These are phyloP conservation scores for Dendrocincla tyrannina DNA, from an alignment of 2,797 vertebrate genomes.

Conservation along the genomic window DNA sequence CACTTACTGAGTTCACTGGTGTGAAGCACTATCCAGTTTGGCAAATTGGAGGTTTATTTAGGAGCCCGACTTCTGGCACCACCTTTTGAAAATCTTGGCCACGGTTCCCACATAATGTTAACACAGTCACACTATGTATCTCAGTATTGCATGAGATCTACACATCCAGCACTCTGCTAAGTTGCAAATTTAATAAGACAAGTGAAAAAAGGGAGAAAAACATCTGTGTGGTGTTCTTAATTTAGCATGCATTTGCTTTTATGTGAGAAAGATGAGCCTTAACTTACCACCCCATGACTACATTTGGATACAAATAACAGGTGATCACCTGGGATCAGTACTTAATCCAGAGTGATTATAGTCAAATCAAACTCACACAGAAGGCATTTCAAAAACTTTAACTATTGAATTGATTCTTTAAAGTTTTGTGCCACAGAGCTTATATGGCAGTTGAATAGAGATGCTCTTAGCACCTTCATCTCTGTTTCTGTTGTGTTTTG, in stretches of 20 bases:
- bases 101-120: not conserved
- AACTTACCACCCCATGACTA: not conserved
- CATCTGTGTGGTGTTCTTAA: not conserved
- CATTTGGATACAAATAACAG: not conserved
- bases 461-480: not conserved
- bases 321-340: not conserved
- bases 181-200: constrained; percentile 45
- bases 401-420: not conserved
- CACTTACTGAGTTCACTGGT: not conserved
- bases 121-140: not conserved
- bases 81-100: constrained; percentile 45
- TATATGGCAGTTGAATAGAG: not conserved
- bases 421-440: not conserved
- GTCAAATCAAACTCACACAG: not conserved
- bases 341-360: not conserved
- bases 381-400: not conserved
- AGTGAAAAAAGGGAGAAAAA: not conserved
- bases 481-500: not conserved
- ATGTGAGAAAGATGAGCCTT: not conserved
- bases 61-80: constrained; percentile 12
- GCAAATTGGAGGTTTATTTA: constrained; percentile 18
- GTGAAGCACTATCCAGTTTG: not conserved
- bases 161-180: constrained; percentile 11
- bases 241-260: not conserved
- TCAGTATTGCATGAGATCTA: constrained; percentile 19